Conservation (phyloP, 2,888 invertebrate genomes). For the Mesorhabditis belari region DNA sequence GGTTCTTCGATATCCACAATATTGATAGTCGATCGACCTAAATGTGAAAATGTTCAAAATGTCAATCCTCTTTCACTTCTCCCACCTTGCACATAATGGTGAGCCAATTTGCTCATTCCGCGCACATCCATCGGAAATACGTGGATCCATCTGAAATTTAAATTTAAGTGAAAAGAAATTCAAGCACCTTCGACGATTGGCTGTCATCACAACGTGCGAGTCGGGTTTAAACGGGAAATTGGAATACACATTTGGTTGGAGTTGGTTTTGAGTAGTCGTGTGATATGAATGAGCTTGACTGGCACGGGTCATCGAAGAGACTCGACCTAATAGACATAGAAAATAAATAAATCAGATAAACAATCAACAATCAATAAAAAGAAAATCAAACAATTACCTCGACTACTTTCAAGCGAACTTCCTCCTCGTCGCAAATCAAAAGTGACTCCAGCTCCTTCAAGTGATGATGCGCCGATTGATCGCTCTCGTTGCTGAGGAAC, state of each 20-base stretch:
- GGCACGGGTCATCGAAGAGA: neutral
- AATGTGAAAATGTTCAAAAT: neutral
- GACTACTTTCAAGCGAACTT: neutral
- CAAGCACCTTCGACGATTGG: conserved; percentile 57
- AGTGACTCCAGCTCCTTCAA: conserved; percentile 8
- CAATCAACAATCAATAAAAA: no score
- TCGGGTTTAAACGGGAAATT: neutral
- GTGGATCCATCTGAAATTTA: conserved; percentile 73
- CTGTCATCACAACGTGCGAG: conserved; percentile 40
- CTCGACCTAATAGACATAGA: no score
- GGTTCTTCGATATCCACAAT: conserved; percentile 11
- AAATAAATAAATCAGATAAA: no score
- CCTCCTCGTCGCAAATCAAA: conserved; percentile 9
- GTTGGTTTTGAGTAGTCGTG: neutral
- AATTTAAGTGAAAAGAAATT: neutral
- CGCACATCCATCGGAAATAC: conserved; percentile 72
- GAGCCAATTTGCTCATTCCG: conserved; percentile 42
- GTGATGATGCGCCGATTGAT: neutral
- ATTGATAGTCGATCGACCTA: conserved; percentile 27
- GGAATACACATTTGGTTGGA: neutral
- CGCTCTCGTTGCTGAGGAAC: no score
- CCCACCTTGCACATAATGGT: conserved; percentile 44
- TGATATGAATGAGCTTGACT: neutral
- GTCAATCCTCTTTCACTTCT: neutral
- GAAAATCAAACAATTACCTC: no score